phyloP scores from a whole-genome alignment of 2,113 vertebrate species.

The Osmerus eperlanus region DNA sequence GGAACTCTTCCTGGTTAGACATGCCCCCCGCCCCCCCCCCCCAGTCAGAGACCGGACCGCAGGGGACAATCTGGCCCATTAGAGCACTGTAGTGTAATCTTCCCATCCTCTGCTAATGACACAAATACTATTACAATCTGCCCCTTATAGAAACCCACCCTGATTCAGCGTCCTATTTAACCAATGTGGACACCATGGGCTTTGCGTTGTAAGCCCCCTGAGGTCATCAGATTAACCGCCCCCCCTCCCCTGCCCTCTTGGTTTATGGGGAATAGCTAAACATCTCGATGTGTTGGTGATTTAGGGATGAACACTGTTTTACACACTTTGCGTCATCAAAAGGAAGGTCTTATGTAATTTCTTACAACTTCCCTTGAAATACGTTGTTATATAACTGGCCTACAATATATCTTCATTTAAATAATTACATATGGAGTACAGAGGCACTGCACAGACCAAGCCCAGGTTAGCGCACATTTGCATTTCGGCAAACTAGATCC shows the following conservation, averaged over 20 bases:
- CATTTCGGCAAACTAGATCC: conserved; percentile 3
- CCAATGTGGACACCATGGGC: background rate
- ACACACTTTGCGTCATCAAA: background rate
- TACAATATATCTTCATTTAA: conserved; percentile 18
- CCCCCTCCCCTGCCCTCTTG: no score
- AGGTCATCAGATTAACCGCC: no score
- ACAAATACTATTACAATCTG: background rate
- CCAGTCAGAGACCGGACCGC: no score
- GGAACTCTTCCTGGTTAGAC: background rate
- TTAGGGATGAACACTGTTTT: background rate
- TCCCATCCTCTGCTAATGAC: background rate
- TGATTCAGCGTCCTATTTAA: conserved; percentile 1
- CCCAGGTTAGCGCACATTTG: background rate
- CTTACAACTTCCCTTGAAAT: conserved; percentile 7
- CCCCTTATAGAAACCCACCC: background rate
- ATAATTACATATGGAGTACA: conserved; percentile 7
- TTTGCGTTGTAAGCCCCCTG: background rate
- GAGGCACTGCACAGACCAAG: no score
- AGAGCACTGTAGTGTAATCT: conserved; percentile 24
- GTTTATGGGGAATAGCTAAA: no score
- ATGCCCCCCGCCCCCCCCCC: no score
- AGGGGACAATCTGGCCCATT: conserved; percentile 15
- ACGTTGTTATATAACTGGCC: conserved; percentile 15
- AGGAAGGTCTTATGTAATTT: conserved; percentile 2
- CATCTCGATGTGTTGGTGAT: background rate